These are phyloP conservation scores for Gallinago jamesoni DNA, from an alignment of 2,113 vertebrate species.

Conservation along the genomic window DNA sequence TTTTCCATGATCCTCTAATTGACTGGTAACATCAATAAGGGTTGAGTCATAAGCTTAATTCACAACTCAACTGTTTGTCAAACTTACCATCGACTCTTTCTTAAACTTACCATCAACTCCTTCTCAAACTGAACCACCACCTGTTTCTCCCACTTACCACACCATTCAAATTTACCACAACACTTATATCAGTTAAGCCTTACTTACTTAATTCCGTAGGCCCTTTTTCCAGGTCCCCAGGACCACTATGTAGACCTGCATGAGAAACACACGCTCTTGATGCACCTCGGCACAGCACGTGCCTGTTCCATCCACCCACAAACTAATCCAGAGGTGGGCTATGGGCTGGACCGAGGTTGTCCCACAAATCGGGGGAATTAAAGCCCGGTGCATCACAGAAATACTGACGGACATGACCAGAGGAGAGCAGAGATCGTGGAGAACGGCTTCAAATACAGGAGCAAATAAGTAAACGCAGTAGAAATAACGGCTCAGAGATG, in stretches of 20 bases:
- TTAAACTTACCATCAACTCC: not conserved
- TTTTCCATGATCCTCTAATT: slow-evolving; percentile 35
- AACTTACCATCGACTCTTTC: not conserved
- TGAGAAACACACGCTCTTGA: not conserved
- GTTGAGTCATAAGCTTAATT: slow-evolving; percentile 37
- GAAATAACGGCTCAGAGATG: not conserved
- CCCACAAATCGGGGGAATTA: not conserved
- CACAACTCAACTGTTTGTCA: not conserved
- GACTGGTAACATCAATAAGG: not conserved
- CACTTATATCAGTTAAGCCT: not conserved
- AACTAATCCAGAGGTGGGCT: not conserved
- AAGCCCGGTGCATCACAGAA: not conserved
- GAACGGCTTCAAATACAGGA: not conserved
- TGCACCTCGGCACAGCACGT: not conserved
- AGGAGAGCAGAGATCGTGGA: not conserved
- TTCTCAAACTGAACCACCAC: not conserved
- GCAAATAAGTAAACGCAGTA: not conserved
- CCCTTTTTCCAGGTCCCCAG: not conserved
- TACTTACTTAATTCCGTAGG: not conserved
- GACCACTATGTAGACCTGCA: not conserved
- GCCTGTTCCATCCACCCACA: not conserved
- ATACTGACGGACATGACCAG: not conserved
- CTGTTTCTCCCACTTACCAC: not conserved
- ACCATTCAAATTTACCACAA: not conserved
- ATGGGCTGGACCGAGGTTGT: not conserved